Evolutionary conservation across 2,797 vertebrate genomes (phyloP).

Genomic region (Melanotaenia boesemani): DNA sequence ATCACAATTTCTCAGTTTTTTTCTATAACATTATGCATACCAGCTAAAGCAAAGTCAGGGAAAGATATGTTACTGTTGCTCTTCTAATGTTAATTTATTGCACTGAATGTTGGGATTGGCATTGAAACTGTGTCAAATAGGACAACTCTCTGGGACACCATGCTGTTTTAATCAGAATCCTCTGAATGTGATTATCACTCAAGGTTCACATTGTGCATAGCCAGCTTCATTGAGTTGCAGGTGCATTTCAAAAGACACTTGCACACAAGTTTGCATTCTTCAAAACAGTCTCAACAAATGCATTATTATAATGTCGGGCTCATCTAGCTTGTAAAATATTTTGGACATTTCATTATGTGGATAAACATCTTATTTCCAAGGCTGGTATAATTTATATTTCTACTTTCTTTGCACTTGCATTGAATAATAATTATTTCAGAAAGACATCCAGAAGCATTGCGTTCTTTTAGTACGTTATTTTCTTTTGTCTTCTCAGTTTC

Average conservation of each 20-base stretch:
- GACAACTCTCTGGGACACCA: not conserved
- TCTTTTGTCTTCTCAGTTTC: rapidly evolving
- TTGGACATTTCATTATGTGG: not conserved
- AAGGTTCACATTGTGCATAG: not conserved
- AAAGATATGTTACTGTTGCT: not conserved
- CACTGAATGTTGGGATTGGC: not conserved
- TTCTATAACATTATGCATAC: not conserved
- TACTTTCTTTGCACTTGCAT: not conserved
- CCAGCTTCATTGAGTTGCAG: not conserved
- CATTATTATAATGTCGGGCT: not conserved
- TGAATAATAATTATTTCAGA: not conserved
- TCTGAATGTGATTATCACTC: not conserved
- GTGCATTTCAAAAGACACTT: not conserved
- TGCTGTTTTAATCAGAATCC: not conserved
- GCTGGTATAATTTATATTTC: not conserved
- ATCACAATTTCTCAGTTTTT: not conserved
- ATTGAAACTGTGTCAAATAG: not conserved
- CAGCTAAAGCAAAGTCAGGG: not conserved
- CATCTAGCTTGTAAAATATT: not conserved
- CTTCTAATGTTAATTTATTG: not conserved
- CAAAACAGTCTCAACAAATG: not conserved
- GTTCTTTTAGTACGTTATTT: not conserved
- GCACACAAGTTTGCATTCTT: not conserved
- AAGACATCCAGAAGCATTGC: not conserved
- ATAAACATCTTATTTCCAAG: not conserved